Evolutionary conservation across 1,140 invertebrate genomes (phyloP).

Genomic region (Planococcus citri): DNA sequence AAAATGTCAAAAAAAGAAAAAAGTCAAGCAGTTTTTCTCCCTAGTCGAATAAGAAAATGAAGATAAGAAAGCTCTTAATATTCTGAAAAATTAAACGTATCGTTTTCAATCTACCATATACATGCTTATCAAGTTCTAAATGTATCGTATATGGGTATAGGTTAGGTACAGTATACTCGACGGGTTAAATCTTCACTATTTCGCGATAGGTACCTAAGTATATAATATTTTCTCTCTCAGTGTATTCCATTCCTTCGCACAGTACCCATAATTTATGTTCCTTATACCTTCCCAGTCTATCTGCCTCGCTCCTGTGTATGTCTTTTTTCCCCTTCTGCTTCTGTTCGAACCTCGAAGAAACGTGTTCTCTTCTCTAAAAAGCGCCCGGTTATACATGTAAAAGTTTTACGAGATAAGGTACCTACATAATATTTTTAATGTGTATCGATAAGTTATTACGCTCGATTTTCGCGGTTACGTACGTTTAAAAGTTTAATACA

Average conservation of each 20-base stretch:
- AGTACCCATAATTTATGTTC: neutral
- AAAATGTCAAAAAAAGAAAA: too few species aligned
- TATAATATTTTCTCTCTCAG: neutral
- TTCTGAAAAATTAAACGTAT: constrained; percentile 3
- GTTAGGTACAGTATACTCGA: too few species aligned
- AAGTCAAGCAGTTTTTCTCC: too few species aligned
- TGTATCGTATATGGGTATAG: too few species aligned
- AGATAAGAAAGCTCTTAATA: constrained; percentile 4
- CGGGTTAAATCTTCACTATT: neutral
- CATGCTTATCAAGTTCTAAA: neutral
- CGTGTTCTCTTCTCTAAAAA: neutral
- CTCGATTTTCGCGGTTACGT: neutral
- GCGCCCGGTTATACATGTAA: neutral
- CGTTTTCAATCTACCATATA: neutral
- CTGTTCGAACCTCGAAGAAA: neutral
- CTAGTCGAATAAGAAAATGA: too few species aligned
- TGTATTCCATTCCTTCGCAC: neutral
- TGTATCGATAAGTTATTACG: constrained; percentile 1
- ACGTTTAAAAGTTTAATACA: neutral
- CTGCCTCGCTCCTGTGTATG: neutral
- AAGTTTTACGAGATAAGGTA: constrained; percentile 3
- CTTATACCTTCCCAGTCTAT: too few species aligned
- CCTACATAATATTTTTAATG: neutral
- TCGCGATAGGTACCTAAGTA: neutral
- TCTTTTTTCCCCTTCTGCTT: too few species aligned